These are phyloP conservation scores for Tragelaphus strepsiceros DNA, from an alignment of 2,113 vertebrate species.

Conservation along the genomic window DNA sequence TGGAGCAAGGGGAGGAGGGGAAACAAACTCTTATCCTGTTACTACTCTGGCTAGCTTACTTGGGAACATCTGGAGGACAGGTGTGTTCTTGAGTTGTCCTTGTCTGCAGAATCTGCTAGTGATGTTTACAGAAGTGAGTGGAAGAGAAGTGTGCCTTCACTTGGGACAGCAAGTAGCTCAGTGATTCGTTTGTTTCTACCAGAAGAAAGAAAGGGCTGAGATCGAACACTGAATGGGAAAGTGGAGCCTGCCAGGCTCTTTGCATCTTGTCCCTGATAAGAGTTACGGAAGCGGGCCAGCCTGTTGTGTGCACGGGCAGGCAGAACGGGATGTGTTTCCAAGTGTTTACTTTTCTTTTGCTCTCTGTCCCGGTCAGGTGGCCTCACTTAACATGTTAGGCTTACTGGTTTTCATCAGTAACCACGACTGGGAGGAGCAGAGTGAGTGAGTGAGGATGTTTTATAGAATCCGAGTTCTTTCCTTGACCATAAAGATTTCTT, in stretches of 20 bases:
- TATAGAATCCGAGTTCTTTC: not conserved
- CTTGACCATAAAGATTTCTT: not conserved
- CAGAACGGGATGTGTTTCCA: fast-evolving
- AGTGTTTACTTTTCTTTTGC: not conserved
- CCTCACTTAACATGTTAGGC: too few species aligned
- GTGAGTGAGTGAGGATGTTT: not conserved
- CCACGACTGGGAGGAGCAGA: not conserved
- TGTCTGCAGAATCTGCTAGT: not conserved
- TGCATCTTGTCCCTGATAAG: not conserved
- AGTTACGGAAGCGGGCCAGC: not conserved
- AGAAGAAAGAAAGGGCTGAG: not conserved
- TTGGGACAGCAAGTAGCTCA: not conserved
- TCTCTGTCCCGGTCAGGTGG: fast-evolving
- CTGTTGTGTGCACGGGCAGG: fast-evolving
- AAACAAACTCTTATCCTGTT: not conserved
- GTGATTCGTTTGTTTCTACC: not conserved
- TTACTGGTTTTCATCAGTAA: not conserved
- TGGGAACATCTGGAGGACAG: not conserved
- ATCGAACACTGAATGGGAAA: not conserved
- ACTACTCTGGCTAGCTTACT: not conserved
- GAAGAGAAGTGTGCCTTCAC: not conserved
- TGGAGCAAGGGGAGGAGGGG: not conserved
- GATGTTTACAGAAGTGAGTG: not conserved
- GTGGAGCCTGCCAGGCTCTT: not conserved
- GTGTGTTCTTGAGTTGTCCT: too few species aligned